Evolutionary conservation across 2,113 vertebrate genomes (phyloP).

Genomic region (Ammospiza caudacuta): DNA sequence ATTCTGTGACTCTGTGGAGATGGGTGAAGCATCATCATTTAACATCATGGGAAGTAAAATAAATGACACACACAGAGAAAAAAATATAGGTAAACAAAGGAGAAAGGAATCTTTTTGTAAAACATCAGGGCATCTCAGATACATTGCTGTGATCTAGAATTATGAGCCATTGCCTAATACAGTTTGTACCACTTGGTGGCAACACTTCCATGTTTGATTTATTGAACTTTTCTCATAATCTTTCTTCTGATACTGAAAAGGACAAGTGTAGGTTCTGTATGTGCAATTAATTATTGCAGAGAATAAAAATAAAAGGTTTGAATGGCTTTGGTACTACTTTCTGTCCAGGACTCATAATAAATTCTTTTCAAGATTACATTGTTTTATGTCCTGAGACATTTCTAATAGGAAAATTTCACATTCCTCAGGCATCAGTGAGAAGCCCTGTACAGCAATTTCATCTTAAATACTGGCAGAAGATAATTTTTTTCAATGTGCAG

Average conservation of each 20-base stretch:
- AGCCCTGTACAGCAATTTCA: background rate
- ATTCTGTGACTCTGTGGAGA: background rate
- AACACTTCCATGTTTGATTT: constrained; percentile 80
- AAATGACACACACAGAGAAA: background rate
- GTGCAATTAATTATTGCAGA: constrained; percentile 26
- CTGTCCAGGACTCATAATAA: background rate
- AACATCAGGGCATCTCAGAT: background rate
- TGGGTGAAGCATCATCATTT: background rate
- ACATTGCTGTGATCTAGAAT: constrained; percentile 1
- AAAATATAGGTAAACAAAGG: background rate
- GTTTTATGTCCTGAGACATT: background rate
- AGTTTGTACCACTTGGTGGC: constrained; percentile 76
- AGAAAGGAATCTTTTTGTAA: background rate
- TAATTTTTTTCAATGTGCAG: background rate
- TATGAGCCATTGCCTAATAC: constrained; percentile 58
- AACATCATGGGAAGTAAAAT: background rate
- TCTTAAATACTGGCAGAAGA: background rate
- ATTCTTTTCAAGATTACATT: background rate
- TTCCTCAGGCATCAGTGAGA: background rate
- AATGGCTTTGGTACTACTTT: background rate
- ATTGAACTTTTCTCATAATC: constrained; percentile 53
- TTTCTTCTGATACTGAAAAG: constrained; percentile 38
- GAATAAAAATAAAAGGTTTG: background rate
- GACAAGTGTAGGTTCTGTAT: background rate
- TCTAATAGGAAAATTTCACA: background rate